Base-by-base conservation (phyloP, 2,888 invertebrate species). In the Melitaea athalia region DNA sequence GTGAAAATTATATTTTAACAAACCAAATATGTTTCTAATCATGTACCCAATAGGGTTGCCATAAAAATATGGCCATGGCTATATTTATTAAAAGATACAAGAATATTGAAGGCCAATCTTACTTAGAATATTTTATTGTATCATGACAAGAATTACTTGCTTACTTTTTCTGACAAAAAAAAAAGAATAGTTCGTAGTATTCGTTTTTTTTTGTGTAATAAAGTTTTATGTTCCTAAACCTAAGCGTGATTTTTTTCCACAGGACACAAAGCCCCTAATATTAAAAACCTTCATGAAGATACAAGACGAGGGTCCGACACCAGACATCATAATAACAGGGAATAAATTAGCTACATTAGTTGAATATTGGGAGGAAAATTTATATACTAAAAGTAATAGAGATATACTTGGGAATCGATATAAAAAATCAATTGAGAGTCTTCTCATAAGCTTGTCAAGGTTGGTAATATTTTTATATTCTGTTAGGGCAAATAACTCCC, bases 341-440 rank as follows among this genome's bases (percentile, higher is more conserved):
- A 89, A 93, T 38, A 92, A 92, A 66, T 72, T 93, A 1, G 83
- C 93, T 15, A 88, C 91, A 0, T 73, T 93, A 0, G 78, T 93
- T 0, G 88, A 92, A 17, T 93, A 89, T 63, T 93, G 92, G 93
- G 91, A 93, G 71, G 78, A 79, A 10, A 87, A 88, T 66, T 84
- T 91, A 64, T 91, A 88, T 66, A 71, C 76, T 0, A 77, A 75
- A 43, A 70, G 67, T 24, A 69, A 49, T 49, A 76, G 43, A 6
- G 67, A 80, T 14, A 75, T 85, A 5, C 70, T 91, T 0, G 78
- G 79, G 0, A 81, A 79, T 31, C 81, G 82, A 59, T 87, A 83
- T 68, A 82, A 72, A 55, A 76, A 74, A 45, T 80, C 88, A 0
- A 79, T 92, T 33, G 92, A 93, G 72, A 82, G 80, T n/a, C 73